A percentile compares a stretch with the other conserved stretches of the same genome.
Evolutionary conservation across 2,113 vertebrate genomes (phyloP).

Genomic region (Silurus meridionalis): DNA sequence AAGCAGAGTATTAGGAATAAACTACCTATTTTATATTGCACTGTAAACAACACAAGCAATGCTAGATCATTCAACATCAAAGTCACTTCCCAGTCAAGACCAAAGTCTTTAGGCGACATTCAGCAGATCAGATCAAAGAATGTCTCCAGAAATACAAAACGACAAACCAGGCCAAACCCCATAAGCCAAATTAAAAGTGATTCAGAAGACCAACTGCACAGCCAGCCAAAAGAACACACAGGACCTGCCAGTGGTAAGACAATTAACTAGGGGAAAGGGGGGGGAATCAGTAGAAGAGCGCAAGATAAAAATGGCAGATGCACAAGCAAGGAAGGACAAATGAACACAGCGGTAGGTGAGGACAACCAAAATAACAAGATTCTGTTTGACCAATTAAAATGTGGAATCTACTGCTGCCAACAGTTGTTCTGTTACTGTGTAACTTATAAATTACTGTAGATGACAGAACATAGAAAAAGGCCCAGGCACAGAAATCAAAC

Average conservation of each 20-base stretch:
- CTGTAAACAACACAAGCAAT: neutral
- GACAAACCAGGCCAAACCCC: neutral
- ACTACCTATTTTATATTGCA: neutral
- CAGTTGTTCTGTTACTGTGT: neutral
- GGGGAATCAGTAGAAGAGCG: neutral
- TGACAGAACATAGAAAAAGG: no score
- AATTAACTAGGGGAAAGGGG: neutral
- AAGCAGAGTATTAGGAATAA: neutral
- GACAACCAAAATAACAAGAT: neutral
- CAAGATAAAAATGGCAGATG: neutral
- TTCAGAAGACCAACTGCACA: neutral
- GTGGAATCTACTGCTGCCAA: neutral
- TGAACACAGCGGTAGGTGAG: neutral
- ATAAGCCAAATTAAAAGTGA: neutral
- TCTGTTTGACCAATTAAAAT: neutral
- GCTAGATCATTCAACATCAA: neutral
- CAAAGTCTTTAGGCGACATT: neutral
- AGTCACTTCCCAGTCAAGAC: neutral
- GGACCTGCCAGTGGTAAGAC: neutral
- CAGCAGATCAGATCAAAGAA: neutral
- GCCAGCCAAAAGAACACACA: neutral
- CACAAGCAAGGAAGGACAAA: neutral
- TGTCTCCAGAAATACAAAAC: neutral
- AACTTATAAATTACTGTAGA: neutral
- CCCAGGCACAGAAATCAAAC: no score